Percentiles rank a stretch among this genome's conserved stretches.
Evolutionary conservation across 2,797 vertebrate genomes (phyloP).

Genomic region (Percopsis omiscomaycus): DNA sequence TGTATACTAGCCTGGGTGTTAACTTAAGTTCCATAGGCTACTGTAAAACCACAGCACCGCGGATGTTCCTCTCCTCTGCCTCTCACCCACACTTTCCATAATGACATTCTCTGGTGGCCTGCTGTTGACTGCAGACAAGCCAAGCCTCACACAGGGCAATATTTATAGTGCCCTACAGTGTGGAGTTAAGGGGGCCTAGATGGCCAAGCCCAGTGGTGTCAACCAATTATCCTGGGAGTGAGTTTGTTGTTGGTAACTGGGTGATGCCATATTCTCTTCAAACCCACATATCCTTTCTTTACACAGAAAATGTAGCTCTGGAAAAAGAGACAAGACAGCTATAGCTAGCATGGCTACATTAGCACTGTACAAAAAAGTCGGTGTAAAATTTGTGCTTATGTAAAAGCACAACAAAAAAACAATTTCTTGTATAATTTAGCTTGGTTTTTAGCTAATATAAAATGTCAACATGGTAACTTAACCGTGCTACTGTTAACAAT

Average conservation of each 20-base stretch:
- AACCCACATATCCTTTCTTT: constrained; percentile 44
- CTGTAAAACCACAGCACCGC: constrained; percentile 42
- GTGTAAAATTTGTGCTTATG: too few relatives aligned
- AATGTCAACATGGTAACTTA: too few relatives aligned
- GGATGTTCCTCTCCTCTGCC: constrained; percentile 31
- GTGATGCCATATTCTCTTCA: constrained; percentile 32
- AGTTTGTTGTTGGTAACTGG: constrained; percentile 23
- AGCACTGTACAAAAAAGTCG: too few relatives aligned
- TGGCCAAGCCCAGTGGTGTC: constrained; percentile 20
- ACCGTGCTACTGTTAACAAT: too few relatives aligned
- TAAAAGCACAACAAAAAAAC: too few relatives aligned
- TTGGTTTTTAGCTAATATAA: too few relatives aligned
- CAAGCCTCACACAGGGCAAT: constrained; percentile 41
- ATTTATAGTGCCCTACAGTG: constrained; percentile 45
- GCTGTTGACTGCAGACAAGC: constrained; percentile 66
- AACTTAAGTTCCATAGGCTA: constrained; percentile 6
- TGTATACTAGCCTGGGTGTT: constrained; percentile 2
- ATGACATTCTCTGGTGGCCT: constrained; percentile 46
- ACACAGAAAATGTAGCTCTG: background rate
- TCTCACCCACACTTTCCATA: constrained; percentile 53
- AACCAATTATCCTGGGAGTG: background rate
- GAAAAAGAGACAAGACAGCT: too few relatives aligned
- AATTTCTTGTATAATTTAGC: too few relatives aligned
- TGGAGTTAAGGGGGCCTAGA: constrained; percentile 14
- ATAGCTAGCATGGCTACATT: too few relatives aligned